These are phyloP conservation scores for Petrolisthes cinctipes DNA, from an alignment of 2,888 invertebrate genomes.

Conservation along the genomic window DNA sequence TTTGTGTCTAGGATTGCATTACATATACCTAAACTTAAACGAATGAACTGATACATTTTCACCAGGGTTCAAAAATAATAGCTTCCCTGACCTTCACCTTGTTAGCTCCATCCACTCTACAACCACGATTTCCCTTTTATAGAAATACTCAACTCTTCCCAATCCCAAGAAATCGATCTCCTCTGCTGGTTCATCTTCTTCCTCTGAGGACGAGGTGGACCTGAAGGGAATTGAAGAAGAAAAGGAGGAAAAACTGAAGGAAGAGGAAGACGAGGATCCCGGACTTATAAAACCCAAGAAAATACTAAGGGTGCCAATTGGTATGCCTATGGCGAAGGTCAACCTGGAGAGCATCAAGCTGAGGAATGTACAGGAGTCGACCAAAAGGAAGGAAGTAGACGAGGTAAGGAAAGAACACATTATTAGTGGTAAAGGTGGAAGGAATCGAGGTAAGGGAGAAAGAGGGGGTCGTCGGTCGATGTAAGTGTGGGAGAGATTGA, in stretches of 20 bases:
- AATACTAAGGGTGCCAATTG: constrained; percentile 17
- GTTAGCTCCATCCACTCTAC: background rate
- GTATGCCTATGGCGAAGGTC: constrained; percentile 3
- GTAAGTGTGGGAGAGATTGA: no score
- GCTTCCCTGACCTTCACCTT: background rate
- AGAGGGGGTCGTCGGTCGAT: background rate
- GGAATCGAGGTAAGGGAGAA: no score
- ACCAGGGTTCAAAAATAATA: no score
- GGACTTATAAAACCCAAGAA: constrained; percentile 39
- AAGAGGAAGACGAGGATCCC: constrained; percentile 12
- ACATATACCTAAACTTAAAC: no score
- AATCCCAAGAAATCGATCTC: background rate
- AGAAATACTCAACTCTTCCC: constrained; percentile 44
- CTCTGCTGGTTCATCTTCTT: background rate
- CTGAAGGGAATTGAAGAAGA: background rate
- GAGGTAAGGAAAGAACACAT: constrained; percentile 1
- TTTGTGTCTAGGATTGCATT: no score
- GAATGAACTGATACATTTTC: no score
- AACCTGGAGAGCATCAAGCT: constrained; percentile 27
- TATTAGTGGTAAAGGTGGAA: no score
- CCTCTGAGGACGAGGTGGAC: constrained; percentile 12
- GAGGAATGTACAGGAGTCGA: constrained; percentile 21
- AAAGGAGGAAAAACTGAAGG: constrained; percentile 6
- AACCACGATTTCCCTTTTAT: background rate
- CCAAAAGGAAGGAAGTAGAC: background rate